Conservation (phyloP, 2,113 vertebrate species). For the Seriola dumerili region DNA sequence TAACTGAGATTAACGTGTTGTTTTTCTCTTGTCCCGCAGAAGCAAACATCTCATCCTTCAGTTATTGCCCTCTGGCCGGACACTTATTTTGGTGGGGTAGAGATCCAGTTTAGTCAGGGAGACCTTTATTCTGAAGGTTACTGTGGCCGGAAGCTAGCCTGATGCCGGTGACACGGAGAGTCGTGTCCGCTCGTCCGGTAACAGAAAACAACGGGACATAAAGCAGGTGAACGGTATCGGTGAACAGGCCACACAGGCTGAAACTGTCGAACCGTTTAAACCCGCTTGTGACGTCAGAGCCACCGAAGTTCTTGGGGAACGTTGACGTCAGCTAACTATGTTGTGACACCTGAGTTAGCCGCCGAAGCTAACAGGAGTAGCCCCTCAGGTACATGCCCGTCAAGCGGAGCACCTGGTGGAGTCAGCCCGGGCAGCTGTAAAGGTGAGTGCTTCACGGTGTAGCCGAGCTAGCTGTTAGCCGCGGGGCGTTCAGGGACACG, state of each 20-base stretch:
- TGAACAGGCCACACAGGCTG: neutral
- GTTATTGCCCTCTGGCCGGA: neutral
- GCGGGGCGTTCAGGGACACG: no score
- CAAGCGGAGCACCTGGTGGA: neutral
- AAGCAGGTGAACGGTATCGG: neutral
- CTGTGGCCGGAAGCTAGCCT: neutral
- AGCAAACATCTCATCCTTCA: no score
- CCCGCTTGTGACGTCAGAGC: neutral
- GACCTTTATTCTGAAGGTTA: slow-evolving; percentile 43
- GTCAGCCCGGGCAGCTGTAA: neutral
- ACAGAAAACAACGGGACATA: accelerated
- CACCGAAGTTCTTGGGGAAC: neutral
- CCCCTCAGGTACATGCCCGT: neutral
- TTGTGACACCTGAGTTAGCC: neutral
- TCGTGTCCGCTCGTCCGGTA: accelerated
- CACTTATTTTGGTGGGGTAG: neutral
- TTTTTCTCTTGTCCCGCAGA: no score
- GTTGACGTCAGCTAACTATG: slow-evolving; percentile 11
- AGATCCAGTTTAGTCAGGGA: neutral
- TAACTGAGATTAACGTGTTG: no score
- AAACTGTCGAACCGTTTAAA: neutral
- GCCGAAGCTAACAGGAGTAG: slow-evolving; percentile 27
- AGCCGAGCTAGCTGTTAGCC: neutral
- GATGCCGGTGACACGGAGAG: neutral
- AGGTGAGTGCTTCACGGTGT: slow-evolving; percentile 8